Evolutionary conservation across 1,140 invertebrate species (phyloP).

Genomic region (Caenorhabditis tropicalis): DNA sequence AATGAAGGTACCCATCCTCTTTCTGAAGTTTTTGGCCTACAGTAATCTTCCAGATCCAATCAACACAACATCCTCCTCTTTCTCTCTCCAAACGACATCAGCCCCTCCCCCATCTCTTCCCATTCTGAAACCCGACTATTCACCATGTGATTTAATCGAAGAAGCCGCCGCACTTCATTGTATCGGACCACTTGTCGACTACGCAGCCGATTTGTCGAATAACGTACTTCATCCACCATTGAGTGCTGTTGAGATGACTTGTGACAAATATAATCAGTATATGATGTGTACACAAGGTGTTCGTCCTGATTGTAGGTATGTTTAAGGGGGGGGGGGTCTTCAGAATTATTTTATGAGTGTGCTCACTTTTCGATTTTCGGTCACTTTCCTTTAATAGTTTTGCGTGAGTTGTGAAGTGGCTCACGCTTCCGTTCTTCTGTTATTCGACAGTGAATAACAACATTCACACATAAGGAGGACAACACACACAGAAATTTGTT

Average conservation of each 20-base stretch:
- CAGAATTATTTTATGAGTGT: neutral
- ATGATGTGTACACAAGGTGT: conserved; percentile 57
- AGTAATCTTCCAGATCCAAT: neutral
- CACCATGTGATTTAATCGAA: conserved; percentile 49
- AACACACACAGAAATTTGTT: neutral
- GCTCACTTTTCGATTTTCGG: conserved; percentile 37
- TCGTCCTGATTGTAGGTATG: conserved; percentile 46
- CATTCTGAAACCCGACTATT: neutral
- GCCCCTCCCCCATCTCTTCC: neutral
- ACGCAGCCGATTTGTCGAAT: conserved; percentile 36
- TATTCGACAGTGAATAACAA: neutral
- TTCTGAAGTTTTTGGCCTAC: neutral
- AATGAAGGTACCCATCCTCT: neutral
- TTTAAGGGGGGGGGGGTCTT: neutral
- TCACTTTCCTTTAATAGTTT: neutral
- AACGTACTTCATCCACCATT: conserved; percentile 55
- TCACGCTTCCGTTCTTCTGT: conserved; percentile 43
- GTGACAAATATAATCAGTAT: conserved; percentile 51
- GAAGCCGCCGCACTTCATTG: conserved; percentile 48
- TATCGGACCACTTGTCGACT: conserved; percentile 46
- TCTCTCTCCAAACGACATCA: neutral
- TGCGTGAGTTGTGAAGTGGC: conserved; percentile 32
- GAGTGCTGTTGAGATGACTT: conserved; percentile 44
- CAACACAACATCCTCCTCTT: neutral
- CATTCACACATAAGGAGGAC: neutral